phyloP scores from a whole-genome alignment of 2,113 vertebrate species.

The Tympanuchus pallidicinctus region DNA sequence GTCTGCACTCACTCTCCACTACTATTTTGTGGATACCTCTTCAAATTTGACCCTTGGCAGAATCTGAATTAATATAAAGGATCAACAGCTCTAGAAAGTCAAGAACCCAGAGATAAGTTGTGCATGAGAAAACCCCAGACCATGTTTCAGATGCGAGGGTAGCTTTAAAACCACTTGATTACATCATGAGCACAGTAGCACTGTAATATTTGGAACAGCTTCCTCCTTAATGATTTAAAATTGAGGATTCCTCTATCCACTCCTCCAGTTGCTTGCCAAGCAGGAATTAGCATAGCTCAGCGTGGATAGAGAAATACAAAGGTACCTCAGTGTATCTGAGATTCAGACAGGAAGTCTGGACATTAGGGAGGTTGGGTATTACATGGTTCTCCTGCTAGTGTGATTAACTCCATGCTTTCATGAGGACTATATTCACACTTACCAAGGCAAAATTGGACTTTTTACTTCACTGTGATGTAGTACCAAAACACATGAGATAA shows the following conservation, averaged over 20 bases:
- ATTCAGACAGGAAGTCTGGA: not conserved
- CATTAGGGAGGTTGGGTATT: not conserved
- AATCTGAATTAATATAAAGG: not conserved
- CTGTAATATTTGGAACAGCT: not conserved
- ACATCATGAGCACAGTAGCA: not conserved
- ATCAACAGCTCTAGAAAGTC: not conserved
- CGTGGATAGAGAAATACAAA: not conserved
- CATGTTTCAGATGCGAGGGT: not conserved
- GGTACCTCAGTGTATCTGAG: not conserved
- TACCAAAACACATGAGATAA: not conserved
- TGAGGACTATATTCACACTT: not conserved
- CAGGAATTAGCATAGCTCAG: not conserved
- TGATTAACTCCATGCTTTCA: not conserved
- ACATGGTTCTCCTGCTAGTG: not conserved
- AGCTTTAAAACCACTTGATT: not conserved
- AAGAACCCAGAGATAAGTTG: not conserved
- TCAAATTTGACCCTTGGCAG: not conserved
- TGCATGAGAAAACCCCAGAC: not conserved
- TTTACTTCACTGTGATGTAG: not conserved
- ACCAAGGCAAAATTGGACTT: not conserved
- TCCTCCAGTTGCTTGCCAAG: not conserved
- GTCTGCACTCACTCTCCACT: not conserved
- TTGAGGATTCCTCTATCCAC: not conserved
- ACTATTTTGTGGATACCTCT: fast-evolving
- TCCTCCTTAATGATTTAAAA: not conserved